Conservation (phyloP, 2,888 invertebrate species). For the Leucozona laternaria region DNA sequence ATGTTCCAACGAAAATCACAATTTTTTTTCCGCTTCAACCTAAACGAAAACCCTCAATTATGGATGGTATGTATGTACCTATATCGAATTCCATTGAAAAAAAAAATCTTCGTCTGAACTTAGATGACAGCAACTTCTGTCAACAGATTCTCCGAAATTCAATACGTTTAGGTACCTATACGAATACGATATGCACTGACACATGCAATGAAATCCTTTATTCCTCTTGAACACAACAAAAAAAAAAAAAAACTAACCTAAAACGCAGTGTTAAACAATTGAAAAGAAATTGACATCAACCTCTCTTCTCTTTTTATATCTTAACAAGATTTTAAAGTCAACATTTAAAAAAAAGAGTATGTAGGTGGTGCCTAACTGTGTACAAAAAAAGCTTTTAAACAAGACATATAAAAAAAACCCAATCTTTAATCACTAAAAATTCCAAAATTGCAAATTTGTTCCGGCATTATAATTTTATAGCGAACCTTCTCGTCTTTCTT, state of each 20-base stretch:
- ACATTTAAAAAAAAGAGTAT: slow-evolving; percentile 15
- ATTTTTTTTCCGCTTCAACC: neutral
- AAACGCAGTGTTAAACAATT: slow-evolving; percentile 5
- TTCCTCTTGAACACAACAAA: neutral
- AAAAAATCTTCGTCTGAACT: neutral
- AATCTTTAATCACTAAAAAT: slow-evolving; percentile 40
- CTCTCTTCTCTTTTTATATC: neutral
- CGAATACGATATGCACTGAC: neutral
- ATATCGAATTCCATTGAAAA: slow-evolving; percentile 8
- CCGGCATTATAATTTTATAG: slow-evolving; percentile 52
- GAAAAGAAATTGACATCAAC: slow-evolving; percentile 28
- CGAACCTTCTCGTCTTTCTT: slow-evolving; percentile 3
- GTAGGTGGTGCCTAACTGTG: no score
- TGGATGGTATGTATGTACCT: neutral
- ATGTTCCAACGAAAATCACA: neutral
- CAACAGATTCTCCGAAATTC: slow-evolving; percentile 23
- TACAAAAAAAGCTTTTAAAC: slow-evolving; percentile 12
- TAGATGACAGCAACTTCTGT: slow-evolving; percentile 25
- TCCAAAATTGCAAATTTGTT: slow-evolving; percentile 53
- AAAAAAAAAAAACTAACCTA: neutral
- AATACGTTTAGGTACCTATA: slow-evolving; percentile 24
- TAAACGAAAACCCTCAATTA: neutral
- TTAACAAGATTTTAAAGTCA: slow-evolving; percentile 18
- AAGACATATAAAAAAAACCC: slow-evolving; percentile 4
- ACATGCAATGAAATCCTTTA: slow-evolving; percentile 1